Base-by-base conservation (phyloP, 2,797 vertebrate genomes). In the Pangasius mekongensis region DNA sequence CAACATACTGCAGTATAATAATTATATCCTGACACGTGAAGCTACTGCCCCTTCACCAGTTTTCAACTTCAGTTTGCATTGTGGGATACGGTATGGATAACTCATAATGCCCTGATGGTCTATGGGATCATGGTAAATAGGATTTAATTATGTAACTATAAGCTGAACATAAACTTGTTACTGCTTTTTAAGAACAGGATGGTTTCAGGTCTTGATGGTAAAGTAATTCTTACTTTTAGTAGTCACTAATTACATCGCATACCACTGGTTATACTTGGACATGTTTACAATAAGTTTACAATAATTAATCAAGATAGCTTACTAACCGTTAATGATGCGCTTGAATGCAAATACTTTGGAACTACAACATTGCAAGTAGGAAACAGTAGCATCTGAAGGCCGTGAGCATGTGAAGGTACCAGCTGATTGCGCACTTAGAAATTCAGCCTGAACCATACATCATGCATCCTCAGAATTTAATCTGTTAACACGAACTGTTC, bases 401-500 rank as follows among this genome's bases (percentile, higher is more conserved):
- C 36, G 11, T 36, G 71, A 43, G 43, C 11, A 3, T 49, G 73
- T 77, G 43, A 60, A 81, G 5, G 54, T 20, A 58, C 30, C 76
- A 81, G 30, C 77, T 33, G 77, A 30, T 36, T 22, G 52, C 18
- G 22, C 30, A 36, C 27, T 39, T 9, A 24, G 30, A 58, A 36
- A 58, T 81, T 77, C 47, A 52, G 27, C 47, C 3, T 52, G 47
- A 52, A n/a, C 77, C 5, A 39, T 49, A 30, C 39, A 66, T 49
- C 60, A 49, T 30, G 24, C 36, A n/a, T 18, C 27, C 27, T 60
- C 22, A 90, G 83, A 91, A 91, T 93, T 93, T 90, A 89, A 90
- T 91, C n/a, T 83, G 49, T 87, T 87, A 87, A 92, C 92, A 87
- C 90, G 91, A 94, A 93, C 92, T 76, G 89, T 91, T 88, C 36